These are phyloP conservation scores for Cyclura pinguis DNA, from an alignment of 2,797 vertebrate genomes.

Conservation along the genomic window DNA sequence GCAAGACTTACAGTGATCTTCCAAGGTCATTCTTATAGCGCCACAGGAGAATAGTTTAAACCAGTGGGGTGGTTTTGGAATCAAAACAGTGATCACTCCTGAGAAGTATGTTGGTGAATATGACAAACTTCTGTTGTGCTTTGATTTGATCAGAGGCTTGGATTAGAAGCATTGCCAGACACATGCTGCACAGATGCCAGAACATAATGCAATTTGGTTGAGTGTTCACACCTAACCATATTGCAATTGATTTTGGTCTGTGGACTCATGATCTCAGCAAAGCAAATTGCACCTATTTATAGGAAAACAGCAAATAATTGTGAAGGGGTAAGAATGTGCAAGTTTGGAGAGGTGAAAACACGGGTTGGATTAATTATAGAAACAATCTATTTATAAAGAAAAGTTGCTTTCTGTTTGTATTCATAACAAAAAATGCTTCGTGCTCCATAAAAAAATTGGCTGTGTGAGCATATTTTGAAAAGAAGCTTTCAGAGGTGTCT, in stretches of 20 bases:
- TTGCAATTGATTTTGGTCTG: constrained; percentile 59
- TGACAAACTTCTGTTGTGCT: background rate
- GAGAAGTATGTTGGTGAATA: constrained; percentile 41
- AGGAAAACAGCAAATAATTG: constrained; percentile 41
- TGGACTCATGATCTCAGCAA: constrained; percentile 54
- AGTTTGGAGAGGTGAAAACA: background rate
- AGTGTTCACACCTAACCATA: constrained; percentile 44
- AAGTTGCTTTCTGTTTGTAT: background rate
- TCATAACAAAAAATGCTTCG: background rate
- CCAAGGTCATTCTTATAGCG: background rate
- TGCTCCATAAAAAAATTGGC: background rate
- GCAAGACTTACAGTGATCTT: background rate
- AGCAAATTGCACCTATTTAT: constrained; percentile 52
- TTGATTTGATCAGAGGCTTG: constrained; percentile 31
- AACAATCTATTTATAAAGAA: background rate
- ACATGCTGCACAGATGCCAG: constrained; percentile 29
- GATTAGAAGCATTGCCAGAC: constrained; percentile 11
- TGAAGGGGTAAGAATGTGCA: constrained; percentile 36
- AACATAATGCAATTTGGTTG: constrained; percentile 42
- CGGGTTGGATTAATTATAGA: background rate
- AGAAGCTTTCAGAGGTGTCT: constrained; percentile 12
- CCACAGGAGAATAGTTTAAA: background rate
- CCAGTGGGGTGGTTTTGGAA: background rate
- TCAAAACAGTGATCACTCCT: constrained; percentile 28
- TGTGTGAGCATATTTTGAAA: background rate